Evolutionary conservation across 2,888 invertebrate species (phyloP).

Genomic region (Coleophora deauratella): DNA sequence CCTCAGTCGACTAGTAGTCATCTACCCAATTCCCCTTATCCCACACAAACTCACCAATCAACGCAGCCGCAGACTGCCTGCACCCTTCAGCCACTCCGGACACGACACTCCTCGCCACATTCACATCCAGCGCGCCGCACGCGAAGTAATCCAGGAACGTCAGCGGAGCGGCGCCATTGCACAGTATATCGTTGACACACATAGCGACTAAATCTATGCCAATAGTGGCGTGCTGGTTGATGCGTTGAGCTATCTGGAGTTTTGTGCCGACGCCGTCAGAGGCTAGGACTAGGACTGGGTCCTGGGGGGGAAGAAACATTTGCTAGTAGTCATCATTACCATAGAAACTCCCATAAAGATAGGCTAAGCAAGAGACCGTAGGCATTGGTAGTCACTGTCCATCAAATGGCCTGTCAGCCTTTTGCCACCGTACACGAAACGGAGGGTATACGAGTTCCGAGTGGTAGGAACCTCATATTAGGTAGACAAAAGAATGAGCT

Average conservation of each 20-base stretch:
- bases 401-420: too few species aligned
- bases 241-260: constrained; percentile 90
- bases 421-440: too few species aligned
- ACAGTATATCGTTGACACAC: constrained; percentile 98
- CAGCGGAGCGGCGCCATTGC: constrained; percentile 96
- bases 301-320: constrained; percentile 35
- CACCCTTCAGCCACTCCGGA: constrained; percentile 91
- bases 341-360: too few species aligned
- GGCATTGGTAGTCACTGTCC: too few species aligned
- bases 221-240: constrained; percentile 83
- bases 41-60: constrained; percentile 79
- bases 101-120: constrained; percentile 80
- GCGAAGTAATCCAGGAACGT: constrained; percentile 98
- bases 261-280: constrained; percentile 99
- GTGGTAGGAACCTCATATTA: too few species aligned
- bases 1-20: too few species aligned
- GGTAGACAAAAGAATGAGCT: too few species aligned
- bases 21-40: too few species aligned
- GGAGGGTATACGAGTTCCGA: too few species aligned
- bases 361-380: too few species aligned
- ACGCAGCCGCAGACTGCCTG: constrained; percentile 84
- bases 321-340: not conserved
- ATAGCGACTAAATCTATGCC: constrained; percentile 98
- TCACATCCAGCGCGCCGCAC: constrained; percentile 85
- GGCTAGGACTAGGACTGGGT: constrained; percentile 93